A percentile compares a stretch with the other conserved stretches of the same genome.
Conservation (phyloP, 2,888 invertebrate species). For the Limnephilus marmoratus region DNA sequence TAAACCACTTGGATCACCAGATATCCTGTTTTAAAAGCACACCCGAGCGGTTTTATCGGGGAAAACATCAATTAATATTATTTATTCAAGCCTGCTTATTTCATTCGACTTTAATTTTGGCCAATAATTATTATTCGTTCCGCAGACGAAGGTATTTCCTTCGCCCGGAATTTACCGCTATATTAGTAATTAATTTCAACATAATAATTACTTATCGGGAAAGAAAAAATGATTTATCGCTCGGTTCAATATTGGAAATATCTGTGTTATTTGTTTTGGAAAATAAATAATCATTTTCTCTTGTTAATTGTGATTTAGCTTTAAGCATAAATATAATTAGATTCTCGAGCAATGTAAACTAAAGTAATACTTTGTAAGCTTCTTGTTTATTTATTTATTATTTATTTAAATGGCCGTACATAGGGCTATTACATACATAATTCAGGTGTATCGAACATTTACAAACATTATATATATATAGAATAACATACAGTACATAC, state of each 20-base stretch:
- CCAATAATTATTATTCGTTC: not conserved
- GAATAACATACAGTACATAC: no score
- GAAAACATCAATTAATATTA: not conserved
- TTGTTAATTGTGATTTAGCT: not conserved
- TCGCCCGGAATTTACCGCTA: not conserved
- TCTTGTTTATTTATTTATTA: no score
- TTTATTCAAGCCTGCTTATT: not conserved
- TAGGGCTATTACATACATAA: no score
- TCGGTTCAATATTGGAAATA: not conserved
- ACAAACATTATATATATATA: no score
- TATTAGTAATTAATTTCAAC: not conserved
- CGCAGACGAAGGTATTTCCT: not conserved
- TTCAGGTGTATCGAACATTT: no score
- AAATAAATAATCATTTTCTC: not conserved
- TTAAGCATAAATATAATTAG: not conserved
- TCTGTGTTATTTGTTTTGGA: not conserved
- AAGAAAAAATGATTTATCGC: not conserved
- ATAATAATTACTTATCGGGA: not conserved
- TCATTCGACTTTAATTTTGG: not conserved
- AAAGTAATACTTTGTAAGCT: not conserved
- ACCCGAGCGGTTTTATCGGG: not conserved
- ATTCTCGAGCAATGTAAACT: not conserved
- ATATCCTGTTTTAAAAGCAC: not conserved
- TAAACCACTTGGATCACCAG: not conserved
- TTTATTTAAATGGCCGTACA: no score